Percentiles rank a stretch among this genome's conserved stretches.
phyloP scores from a whole-genome alignment of 2,113 vertebrate genomes.

The Quiscalus mexicanus region DNA sequence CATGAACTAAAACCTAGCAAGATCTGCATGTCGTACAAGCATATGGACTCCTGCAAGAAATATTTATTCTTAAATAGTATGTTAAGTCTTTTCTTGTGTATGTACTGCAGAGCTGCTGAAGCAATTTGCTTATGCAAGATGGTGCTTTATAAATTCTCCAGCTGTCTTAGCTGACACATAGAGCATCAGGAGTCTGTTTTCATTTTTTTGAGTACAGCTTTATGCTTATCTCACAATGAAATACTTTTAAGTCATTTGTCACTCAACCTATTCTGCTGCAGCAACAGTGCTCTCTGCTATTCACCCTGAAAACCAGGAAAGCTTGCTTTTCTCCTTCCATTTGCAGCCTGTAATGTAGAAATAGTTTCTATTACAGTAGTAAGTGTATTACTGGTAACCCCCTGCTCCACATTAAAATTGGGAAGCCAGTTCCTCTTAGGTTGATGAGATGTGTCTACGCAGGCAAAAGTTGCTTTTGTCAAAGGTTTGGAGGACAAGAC shows the following conservation, averaged over 20 bases:
- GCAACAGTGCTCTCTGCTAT: background rate
- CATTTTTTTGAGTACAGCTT: background rate
- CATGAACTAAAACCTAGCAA: background rate
- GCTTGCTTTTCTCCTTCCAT: background rate
- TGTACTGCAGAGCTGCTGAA: background rate
- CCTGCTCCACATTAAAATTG: background rate
- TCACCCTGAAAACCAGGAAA: background rate
- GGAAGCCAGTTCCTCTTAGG: background rate
- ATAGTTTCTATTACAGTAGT: background rate
- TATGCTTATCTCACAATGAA: background rate
- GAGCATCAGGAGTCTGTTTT: background rate
- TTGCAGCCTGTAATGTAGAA: background rate
- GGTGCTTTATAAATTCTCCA: background rate
- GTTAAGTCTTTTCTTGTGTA: background rate
- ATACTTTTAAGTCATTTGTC: background rate
- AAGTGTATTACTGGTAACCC: background rate
- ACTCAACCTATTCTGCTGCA: background rate
- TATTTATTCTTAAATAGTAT: background rate
- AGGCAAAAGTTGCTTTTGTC: background rate
- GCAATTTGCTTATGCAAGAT: background rate
- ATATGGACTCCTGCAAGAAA: background rate
- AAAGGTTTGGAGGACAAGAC: background rate
- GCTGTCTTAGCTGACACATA: background rate
- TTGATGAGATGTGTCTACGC: background rate
- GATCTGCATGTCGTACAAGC: background rate